Evolutionary conservation across 2,113 vertebrate species (phyloP).

Genomic region (Martes martes): DNA sequence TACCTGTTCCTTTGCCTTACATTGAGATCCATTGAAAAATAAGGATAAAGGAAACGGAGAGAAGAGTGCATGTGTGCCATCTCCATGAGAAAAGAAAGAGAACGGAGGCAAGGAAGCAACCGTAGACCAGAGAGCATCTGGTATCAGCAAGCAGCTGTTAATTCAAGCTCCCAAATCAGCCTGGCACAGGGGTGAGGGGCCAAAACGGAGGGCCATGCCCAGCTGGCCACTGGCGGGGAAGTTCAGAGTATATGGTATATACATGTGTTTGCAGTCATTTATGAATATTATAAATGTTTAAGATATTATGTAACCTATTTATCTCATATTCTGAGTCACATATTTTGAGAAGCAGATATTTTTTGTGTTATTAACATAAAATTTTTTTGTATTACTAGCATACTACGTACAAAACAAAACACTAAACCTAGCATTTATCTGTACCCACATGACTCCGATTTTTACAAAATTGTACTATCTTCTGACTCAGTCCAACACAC

Average conservation of each 20-base stretch:
- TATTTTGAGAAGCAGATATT: neutral
- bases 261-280: neutral
- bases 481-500: neutral
- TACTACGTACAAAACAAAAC: neutral
- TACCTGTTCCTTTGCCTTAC: neutral
- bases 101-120: neutral
- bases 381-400: no score
- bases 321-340: neutral
- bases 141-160: neutral
- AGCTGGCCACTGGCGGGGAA: neutral
- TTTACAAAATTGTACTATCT: neutral
- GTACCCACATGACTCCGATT: neutral
- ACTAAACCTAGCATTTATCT: neutral
- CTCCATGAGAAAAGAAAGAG: neutral
- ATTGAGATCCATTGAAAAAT: neutral
- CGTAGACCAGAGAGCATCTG: neutral
- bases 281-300: neutral
- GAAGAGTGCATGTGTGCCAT: neutral
- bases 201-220: neutral
- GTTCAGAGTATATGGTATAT: neutral
- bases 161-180: no score
- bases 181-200: fast-evolving
- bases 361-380: neutral
- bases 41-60: neutral
- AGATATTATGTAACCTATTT: neutral